Conservation (phyloP, 2,113 vertebrate species). For the Tragulus kanchil region DNA sequence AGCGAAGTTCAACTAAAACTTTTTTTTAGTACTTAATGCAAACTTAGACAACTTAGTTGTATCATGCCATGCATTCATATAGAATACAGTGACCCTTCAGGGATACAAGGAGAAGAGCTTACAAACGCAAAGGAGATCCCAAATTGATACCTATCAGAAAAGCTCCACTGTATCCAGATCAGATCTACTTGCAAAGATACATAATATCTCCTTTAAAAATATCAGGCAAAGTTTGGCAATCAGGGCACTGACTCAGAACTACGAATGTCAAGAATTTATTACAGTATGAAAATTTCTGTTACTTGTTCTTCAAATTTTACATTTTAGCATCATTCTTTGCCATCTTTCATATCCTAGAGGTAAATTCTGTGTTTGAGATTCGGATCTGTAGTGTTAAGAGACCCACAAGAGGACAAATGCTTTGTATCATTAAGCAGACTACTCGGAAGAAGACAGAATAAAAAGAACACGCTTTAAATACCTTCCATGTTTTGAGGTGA, state of each 20-base stretch:
- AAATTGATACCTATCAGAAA: not conserved
- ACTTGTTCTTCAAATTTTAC: not conserved
- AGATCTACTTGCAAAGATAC: not conserved
- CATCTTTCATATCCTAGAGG: not conserved
- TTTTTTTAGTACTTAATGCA: not conserved
- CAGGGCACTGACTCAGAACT: not conserved
- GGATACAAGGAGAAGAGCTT: not conserved
- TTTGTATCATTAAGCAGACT: not conserved
- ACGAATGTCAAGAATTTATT: not conserved
- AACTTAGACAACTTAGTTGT: not conserved
- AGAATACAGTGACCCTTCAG: not conserved
- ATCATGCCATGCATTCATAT: not conserved
- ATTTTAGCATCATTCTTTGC: not conserved
- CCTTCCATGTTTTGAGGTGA: not conserved
- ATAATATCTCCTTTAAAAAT: not conserved
- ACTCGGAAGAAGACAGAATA: not conserved
- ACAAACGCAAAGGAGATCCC: not conserved
- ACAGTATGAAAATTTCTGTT: conserved; percentile 5
- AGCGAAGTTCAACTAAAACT: not conserved
- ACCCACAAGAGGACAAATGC: not conserved
- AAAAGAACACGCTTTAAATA: conserved; percentile 15
- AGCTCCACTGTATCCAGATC: not conserved
- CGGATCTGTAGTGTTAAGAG: not conserved
- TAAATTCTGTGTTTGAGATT: not conserved
- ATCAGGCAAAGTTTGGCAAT: not conserved